Conservation (phyloP, 2,888 invertebrate species). For the Cephonodes hylas region DNA sequence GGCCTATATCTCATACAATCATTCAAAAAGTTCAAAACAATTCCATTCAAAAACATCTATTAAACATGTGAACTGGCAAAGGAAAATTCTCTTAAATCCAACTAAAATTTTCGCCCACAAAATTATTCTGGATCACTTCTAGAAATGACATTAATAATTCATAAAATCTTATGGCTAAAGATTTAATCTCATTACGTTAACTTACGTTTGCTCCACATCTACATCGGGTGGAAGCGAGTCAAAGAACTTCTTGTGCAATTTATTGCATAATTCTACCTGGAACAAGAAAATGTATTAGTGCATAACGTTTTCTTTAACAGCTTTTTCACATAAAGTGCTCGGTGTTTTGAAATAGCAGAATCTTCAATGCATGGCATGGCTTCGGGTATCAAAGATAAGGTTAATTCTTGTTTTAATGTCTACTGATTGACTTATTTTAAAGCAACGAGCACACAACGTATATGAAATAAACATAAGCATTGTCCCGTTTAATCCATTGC, state of each 20-base stretch:
- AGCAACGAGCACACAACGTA: not conserved
- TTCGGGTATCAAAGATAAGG: not conserved
- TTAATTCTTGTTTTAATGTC: not conserved
- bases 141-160: conserved; percentile 32
- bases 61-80: conserved; percentile 7
- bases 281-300: conserved; percentile 80
- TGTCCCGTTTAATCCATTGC: not conserved
- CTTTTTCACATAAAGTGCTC: not conserved
- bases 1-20: not conserved
- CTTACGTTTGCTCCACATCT: conserved; percentile 69
- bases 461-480: not conserved
- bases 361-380: not conserved
- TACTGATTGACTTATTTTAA: not conserved
- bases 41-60: not conserved
- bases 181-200: conserved; percentile 57
- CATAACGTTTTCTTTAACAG: conserved; percentile 28
- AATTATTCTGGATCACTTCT: conserved; percentile 23
- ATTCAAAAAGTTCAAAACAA: no score
- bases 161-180: conserved; percentile 38
- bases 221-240: conserved; percentile 54
- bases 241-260: conserved; percentile 74
- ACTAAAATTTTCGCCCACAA: conserved; percentile 10
- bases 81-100: conserved; percentile 6
- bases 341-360: not conserved
- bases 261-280: conserved; percentile 81